Conservation (phyloP, 2,113 vertebrate species). For the Myrmophylax atrothorax region DNA sequence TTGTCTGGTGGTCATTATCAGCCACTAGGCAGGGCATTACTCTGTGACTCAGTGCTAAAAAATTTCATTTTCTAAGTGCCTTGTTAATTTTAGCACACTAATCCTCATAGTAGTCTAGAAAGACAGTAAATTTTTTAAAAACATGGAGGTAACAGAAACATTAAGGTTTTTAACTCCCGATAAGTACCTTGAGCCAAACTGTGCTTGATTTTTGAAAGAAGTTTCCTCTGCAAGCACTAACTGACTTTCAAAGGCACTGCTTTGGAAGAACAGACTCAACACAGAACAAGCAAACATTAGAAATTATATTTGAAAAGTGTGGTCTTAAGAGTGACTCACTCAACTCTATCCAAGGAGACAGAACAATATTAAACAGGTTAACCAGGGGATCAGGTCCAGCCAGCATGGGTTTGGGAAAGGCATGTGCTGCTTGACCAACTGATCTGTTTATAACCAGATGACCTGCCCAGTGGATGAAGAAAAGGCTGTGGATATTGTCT, state of each 20-base stretch:
- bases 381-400: background rate
- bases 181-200: background rate
- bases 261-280: background rate
- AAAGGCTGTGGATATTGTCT: background rate
- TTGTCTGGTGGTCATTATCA: background rate
- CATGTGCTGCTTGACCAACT: background rate
- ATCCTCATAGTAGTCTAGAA: background rate
- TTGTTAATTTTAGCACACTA: background rate
- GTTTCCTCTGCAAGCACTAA: background rate
- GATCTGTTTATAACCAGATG: background rate
- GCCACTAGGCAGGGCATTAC: background rate
- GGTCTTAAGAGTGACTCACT: background rate
- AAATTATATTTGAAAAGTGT: background rate
- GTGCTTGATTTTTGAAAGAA: background rate
- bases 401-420: background rate
- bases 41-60: background rate
- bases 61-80: background rate
- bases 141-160: background rate
- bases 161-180: background rate
- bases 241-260: background rate
- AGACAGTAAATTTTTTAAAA: background rate
- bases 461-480: background rate
- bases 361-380: background rate
- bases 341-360: background rate
- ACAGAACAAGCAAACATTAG: background rate